Base-by-base conservation (phyloP, 2,888 invertebrate species). In the Torymus aiolomorphi region DNA sequence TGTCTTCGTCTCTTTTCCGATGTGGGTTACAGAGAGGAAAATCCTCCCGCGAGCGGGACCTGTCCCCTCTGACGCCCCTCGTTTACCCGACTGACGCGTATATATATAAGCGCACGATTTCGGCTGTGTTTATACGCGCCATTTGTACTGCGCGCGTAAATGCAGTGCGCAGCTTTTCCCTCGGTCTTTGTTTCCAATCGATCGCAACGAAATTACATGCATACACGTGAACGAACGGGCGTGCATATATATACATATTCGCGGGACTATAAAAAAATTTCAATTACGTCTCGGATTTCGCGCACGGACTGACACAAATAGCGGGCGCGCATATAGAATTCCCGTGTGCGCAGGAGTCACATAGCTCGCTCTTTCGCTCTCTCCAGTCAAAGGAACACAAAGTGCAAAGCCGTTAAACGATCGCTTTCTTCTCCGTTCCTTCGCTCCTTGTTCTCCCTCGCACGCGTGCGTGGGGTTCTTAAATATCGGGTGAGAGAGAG, bases 401-500 rank as follows among this genome's bases (percentile, higher is more conserved):
- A 57, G 71, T 42, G 71, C 59, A 52, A 52, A 73, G 73, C 72
- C 62, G 78, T 73, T 78, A 67, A 78, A 73, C 78, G 78, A 73
- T 73, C 67, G 73, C 67, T 67, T 54, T 61, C 72, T 72, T 73
- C 71, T 65, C 52, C 16, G 49, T 66, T 66, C 57, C 66, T 42
- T 54, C 24, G 49, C 24, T 12, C 59, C n/a, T 54, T 49, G 1
- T 20, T 31, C 11, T 14, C 42, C 51, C 57, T 54, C 56, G n/a
- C 14, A 31, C 24, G 57, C 18, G 69, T 62, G 78, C 66, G 76
- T 65, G 73, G 76, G 77, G 71, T 82, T 82, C 83, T 83, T 83
- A 82, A 84, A 84, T 82, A 84, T 84, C 83, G 81, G 81, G 72
- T 81, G 80, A 83, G 82, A 80, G 82, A 80, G 75, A 80, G 82